Base-by-base conservation (phyloP, 2,113 vertebrate species). In the Channa maculata region DNA sequence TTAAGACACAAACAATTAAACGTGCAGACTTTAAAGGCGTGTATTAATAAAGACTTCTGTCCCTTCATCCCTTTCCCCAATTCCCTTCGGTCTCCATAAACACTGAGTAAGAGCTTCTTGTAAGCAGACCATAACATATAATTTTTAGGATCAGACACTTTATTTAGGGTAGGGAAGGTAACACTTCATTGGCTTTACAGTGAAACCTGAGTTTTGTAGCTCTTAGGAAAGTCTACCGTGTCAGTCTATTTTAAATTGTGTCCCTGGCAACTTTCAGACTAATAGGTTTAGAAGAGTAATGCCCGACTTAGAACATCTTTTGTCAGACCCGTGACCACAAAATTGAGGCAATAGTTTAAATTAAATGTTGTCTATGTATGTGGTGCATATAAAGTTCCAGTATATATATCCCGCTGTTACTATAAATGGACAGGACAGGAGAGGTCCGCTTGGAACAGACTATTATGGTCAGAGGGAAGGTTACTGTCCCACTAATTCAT, bases 341-440 rank as follows among this genome's bases (percentile, higher is more conserved):
- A 65, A 46, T n/a, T 66, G 11, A 7, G 34, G 53, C 3, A 59
- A 5, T 36, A 14, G 50, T 83, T 76, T 64, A 78, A 64, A 51
- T 24, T 75, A 62, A 79, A 72, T 39, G 36, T 69, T 76, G 80
- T 66, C 74, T 73, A 80, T 83, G 71, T 83, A 75, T 75, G 75
- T 77, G 58, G 58, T 71, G 68, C 85, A 66, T 92, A 90, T 91
- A 90, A 92, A 87, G 88, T 92, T 88, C 82, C 84, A 90, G 87
- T 92, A 91, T 92, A 90, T 93, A 92, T 93, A 91, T 91, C 85
- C 90, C 86, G 85, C 91, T 89, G 92, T 94, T 94, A 94, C 95
- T 95, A 95, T 95, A 95, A 95, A 95, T 95, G 94, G 95, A 93
- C 87, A 93, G 93, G 91, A 93, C 86, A 80, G 84, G 88, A 92